These are phyloP conservation scores for Salvelinus sp. DNA, from an alignment of 2,113 vertebrate species.

Conservation along the genomic window DNA sequence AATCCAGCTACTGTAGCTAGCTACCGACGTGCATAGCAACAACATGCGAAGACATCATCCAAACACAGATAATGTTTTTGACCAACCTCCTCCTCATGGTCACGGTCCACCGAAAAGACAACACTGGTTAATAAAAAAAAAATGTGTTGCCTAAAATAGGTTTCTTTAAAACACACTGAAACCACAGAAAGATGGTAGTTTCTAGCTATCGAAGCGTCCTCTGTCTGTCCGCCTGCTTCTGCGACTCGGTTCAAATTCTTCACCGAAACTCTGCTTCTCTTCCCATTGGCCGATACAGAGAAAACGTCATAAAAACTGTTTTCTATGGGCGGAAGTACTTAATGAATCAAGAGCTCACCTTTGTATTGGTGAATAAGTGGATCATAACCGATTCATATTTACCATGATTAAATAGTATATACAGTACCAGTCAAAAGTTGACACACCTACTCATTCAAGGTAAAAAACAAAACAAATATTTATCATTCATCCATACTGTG, in stretches of 20 bases:
- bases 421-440: too few relatives aligned
- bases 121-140: neutral
- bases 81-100: slow-evolving; percentile 70
- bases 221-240: neutral
- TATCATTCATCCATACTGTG: too few relatives aligned
- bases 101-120: neutral
- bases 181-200: neutral
- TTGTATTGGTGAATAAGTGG: neutral
- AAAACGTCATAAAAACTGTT: slow-evolving; percentile 25
- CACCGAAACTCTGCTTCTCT: slow-evolving; percentile 22
- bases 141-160: neutral
- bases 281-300: slow-evolving; percentile 45
- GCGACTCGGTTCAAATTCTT: slow-evolving; percentile 55
- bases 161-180: neutral
- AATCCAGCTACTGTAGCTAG: neutral
- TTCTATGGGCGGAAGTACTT: neutral
- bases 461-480: fast-evolving
- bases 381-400: too few relatives aligned
- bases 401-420: too few relatives aligned
- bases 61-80: neutral
- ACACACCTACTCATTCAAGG: too few relatives aligned
- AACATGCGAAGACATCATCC: neutral
- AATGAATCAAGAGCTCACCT: neutral
- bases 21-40: neutral
- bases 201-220: neutral